These are phyloP conservation scores for Arbacia lixula DNA, from an alignment of 53 echinoderm and acorn worm genomes.

Conservation along the genomic window DNA sequence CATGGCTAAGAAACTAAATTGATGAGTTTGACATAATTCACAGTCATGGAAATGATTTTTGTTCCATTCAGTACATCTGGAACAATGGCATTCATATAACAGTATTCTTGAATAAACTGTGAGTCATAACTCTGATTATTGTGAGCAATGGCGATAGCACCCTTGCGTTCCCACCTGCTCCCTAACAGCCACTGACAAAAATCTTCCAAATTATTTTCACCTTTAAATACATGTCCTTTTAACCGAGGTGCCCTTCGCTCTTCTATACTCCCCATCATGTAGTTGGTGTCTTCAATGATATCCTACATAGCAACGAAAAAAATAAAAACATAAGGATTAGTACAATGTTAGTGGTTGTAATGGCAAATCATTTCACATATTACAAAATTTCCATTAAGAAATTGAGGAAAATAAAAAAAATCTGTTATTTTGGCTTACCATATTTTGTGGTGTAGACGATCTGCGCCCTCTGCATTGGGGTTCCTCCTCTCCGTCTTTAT, in stretches of 20 bases:
- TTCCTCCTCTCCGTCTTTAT: no score
- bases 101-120: constrained; percentile 41
- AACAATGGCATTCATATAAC: constrained; percentile 4
- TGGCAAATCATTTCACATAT: no score
- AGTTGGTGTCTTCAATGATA: background rate
- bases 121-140: constrained; percentile 39
- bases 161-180: constrained; percentile 7
- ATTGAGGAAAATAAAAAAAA: no score
- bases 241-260: constrained; percentile 1
- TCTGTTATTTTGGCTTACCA: no score
- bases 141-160: constrained; percentile 53
- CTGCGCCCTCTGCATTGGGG: no score
- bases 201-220: constrained; percentile 16
- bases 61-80: constrained; percentile 52
- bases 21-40: constrained; percentile 43
- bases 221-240: constrained; percentile 30
- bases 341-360: no score
- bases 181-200: constrained; percentile 60
- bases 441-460: no score
- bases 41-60: constrained; percentile 49
- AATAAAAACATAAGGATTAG: no score
- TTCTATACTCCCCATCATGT: no score
- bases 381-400: no score
- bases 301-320: background rate
- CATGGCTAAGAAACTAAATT: constrained; percentile 75